A percentile compares a stretch with the other conserved stretches of the same genome.
Conservation (phyloP, 2,888 invertebrate genomes). For the Pogonocherus hispidulus region DNA sequence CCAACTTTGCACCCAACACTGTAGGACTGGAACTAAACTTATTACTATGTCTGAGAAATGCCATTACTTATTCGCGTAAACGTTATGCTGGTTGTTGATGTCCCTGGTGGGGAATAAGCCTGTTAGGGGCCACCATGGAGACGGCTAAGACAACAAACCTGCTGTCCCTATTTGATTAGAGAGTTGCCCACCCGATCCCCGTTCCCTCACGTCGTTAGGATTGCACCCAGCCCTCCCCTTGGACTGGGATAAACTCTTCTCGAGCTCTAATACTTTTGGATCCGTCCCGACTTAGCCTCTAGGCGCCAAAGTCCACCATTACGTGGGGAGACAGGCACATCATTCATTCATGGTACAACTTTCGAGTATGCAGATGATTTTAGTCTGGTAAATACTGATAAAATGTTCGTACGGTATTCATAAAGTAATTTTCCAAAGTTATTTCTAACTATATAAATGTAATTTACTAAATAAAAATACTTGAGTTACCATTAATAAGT, state of each 20-base stretch:
- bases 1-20: background rate
- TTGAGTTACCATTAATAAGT: too few species aligned
- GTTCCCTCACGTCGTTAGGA: slow-evolving; percentile 61
- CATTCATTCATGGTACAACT: slow-evolving; percentile 11
- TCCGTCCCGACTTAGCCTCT: slow-evolving; percentile 24
- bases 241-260: slow-evolving; percentile 31
- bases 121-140: slow-evolving; percentile 58
- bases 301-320: slow-evolving; percentile 32
- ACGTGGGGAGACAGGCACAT: slow-evolving; percentile 9
- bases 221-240: slow-evolving; percentile 23
- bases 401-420: too few species aligned
- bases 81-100: slow-evolving; percentile 13
- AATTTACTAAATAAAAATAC: too few species aligned
- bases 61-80: slow-evolving; percentile 24
- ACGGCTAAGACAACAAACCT: slow-evolving; percentile 62
- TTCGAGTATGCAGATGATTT: background rate
- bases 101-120: slow-evolving; percentile 49
- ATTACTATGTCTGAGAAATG: slow-evolving; percentile 16
- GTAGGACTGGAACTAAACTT: background rate
- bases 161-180: slow-evolving; percentile 64
- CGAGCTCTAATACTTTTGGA: slow-evolving; percentile 30
- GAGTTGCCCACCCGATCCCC: slow-evolving; percentile 59
- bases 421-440: too few species aligned
- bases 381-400: background rate
- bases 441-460: too few species aligned